Evolutionary conservation across 2,797 vertebrate genomes (phyloP).

Genomic region (Pempheris klunzingeri): DNA sequence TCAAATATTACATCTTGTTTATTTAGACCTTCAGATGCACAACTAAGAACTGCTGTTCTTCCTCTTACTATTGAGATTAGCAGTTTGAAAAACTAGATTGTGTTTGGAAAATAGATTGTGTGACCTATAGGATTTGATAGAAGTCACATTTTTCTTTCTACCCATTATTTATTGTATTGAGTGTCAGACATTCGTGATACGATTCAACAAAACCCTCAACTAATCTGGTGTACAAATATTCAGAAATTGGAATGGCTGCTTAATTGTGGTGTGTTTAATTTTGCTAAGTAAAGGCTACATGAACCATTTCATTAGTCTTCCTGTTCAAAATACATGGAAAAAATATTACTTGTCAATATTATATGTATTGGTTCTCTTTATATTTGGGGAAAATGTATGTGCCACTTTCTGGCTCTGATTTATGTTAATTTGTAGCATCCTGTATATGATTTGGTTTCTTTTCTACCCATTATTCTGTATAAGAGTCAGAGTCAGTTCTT

Average conservation of each 20-base stretch:
- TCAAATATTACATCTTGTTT: neutral
- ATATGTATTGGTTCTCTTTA: neutral
- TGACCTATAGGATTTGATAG: neutral
- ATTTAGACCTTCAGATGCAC: neutral
- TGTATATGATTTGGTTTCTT: no score
- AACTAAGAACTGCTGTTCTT: neutral
- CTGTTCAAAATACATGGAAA: no score
- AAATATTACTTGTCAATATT: no score
- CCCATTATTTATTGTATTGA: neutral
- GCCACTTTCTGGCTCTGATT: neutral
- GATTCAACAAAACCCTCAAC: neutral
- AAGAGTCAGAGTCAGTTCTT: no score
- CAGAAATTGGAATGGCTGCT: neutral
- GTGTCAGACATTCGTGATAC: neutral
- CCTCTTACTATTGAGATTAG: neutral
- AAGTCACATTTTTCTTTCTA: neutral
- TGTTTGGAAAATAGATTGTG: neutral
- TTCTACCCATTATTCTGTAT: no score
- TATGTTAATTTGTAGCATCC: no score
- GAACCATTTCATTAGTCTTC: neutral
- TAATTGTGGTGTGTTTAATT: neutral
- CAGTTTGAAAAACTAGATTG: neutral
- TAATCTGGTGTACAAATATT: neutral
- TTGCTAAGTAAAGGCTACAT: neutral
- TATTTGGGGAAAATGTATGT: neutral